A percentile compares a stretch with the other conserved stretches of the same genome.
Evolutionary conservation across 2,113 vertebrate species (phyloP).

Genomic region (Cathartes aura): DNA sequence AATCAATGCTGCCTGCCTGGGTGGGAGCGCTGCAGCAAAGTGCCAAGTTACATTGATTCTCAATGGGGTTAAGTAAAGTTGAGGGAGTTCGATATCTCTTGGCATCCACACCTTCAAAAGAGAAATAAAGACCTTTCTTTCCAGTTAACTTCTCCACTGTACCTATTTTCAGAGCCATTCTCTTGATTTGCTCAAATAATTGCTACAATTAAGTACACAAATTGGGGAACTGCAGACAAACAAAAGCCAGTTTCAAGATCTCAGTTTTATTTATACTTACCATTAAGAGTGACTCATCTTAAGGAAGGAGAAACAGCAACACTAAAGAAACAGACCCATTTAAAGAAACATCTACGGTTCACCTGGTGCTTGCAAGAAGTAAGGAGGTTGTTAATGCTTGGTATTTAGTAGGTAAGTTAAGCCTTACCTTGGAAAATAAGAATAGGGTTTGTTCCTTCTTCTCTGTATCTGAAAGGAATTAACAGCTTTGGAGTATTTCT

Average conservation of each 20-base stretch:
- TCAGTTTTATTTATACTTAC: neutral
- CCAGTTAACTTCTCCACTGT: neutral
- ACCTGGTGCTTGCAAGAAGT: neutral
- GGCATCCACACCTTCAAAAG: neutral
- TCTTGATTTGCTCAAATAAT: neutral
- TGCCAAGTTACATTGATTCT: neutral
- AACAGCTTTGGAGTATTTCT: neutral
- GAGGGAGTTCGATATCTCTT: neutral
- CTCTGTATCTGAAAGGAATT: neutral
- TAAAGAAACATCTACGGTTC: neutral
- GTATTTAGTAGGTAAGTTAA: neutral
- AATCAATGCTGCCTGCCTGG: neutral
- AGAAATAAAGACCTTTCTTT: neutral
- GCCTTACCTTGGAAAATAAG: neutral
- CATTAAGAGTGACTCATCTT: neutral
- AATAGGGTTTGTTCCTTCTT: neutral
- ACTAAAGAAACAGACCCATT: neutral
- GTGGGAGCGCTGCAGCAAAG: neutral
- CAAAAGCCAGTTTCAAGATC: neutral
- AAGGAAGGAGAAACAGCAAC: neutral
- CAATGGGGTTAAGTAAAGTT: neutral
- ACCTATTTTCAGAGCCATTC: neutral
- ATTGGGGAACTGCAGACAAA: neutral
- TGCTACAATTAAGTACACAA: neutral
- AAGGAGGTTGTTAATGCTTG: neutral